Percentiles rank a stretch among this genome's conserved stretches.
Conservation (phyloP, 2,113 vertebrate genomes). For the Alces alces region DNA sequence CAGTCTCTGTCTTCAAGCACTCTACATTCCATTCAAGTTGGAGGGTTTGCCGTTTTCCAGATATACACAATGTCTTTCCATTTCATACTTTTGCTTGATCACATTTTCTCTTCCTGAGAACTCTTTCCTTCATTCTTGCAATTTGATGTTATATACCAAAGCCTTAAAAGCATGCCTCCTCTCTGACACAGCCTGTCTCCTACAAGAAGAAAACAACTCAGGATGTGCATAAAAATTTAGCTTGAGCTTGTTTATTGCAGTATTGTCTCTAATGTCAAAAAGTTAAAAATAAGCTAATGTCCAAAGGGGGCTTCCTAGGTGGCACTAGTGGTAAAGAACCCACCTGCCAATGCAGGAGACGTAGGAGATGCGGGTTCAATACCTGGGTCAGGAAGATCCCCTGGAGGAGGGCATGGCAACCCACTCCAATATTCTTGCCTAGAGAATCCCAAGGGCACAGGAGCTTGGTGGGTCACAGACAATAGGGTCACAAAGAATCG, state of each 20-base stretch:
- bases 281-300: neutral
- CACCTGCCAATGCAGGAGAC: neutral
- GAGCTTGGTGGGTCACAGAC: neutral
- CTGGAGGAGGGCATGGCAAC: neutral
- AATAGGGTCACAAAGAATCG: neutral
- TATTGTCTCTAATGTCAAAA: neutral
- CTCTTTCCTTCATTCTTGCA: neutral
- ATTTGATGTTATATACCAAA: neutral
- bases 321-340: neutral
- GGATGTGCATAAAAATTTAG: neutral
- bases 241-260: neutral
- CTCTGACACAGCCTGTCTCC: neutral
- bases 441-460: neutral
- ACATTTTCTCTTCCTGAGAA: neutral
- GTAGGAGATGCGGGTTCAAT: neutral
- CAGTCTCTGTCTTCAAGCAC: neutral
- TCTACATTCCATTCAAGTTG: neutral
- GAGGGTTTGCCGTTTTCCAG: slow-evolving; percentile 19
- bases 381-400: neutral
- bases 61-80: neutral
- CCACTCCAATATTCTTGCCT: neutral
- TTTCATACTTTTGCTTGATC: neutral
- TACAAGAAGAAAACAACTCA: neutral
- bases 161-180: neutral
- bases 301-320: neutral